Conservation (phyloP, 2,888 invertebrate species). For the Amiota communis region DNA sequence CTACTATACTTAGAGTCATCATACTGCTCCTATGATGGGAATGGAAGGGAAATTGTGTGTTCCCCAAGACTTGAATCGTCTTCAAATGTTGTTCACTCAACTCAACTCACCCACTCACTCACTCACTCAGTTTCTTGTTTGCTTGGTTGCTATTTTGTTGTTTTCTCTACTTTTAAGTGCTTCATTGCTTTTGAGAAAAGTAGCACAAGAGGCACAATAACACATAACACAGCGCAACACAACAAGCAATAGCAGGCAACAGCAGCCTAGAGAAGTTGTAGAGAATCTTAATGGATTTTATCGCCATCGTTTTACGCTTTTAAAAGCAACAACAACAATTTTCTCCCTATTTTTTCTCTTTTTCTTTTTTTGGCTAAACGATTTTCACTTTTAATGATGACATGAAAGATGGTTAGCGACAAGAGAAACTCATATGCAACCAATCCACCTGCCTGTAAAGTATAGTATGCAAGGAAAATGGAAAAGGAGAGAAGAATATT, state of each 20-base stretch:
- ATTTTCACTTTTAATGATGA: conserved; percentile 17
- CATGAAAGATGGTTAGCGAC: background rate
- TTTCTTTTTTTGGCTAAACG: conserved; percentile 6
- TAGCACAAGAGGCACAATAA: background rate
- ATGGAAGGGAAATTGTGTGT: background rate
- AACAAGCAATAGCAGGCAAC: no score
- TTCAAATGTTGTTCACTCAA: conserved; percentile 6
- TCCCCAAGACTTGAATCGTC: background rate
- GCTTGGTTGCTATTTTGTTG: background rate
- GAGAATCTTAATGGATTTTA: conserved; percentile 54
- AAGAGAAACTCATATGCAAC: no score
- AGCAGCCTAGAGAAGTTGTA: background rate
- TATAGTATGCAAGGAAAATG: no score
- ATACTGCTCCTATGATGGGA: conserved; percentile 23
- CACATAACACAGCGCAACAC: no score
- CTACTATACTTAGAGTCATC: conserved; percentile 52
- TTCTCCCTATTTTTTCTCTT: background rate
- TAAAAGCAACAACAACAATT: no score
- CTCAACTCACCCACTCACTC: background rate
- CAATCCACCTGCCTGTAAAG: no score
- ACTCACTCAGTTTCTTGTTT: conserved; percentile 20
- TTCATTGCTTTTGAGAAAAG: conserved; percentile 22
- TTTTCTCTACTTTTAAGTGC: conserved; percentile 39
- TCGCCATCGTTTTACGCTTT: conserved; percentile 38
- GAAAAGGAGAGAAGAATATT: no score